Percentiles rank a stretch among this genome's conserved stretches.
Conservation (phyloP, 2,113 vertebrate genomes). For the Lampris incognitus region DNA sequence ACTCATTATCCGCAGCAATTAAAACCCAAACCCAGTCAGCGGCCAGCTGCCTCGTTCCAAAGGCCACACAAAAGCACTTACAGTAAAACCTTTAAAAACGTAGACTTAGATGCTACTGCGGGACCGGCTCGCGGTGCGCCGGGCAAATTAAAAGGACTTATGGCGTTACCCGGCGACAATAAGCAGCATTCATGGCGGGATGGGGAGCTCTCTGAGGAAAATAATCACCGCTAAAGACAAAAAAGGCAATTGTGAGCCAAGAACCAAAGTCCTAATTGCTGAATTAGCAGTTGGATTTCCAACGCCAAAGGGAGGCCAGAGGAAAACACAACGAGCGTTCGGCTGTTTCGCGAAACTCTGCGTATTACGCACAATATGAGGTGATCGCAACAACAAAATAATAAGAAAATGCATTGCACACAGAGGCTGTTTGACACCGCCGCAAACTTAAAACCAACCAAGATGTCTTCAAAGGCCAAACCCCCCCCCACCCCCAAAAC, state of each 20-base stretch:
- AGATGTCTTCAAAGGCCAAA: no score
- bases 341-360: no score
- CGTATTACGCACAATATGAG: no score
- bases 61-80: constrained; percentile 65
- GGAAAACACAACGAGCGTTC: background rate
- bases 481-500: background rate
- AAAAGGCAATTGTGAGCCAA: constrained; percentile 60
- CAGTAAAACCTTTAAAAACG: constrained; percentile 49
- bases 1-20: constrained; percentile 77
- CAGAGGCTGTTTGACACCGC: no score
- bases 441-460: no score
- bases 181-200: constrained; percentile 54
- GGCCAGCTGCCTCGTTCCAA: constrained; percentile 61
- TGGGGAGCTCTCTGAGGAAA: constrained; percentile 30
- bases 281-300: constrained; percentile 22
- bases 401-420: no score
- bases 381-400: no score
- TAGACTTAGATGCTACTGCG: constrained; percentile 50
- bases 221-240: constrained; percentile 49
- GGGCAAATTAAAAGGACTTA: constrained; percentile 74
- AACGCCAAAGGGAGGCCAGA: constrained; percentile 14
- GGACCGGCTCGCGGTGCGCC: constrained; percentile 69
- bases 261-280: constrained; percentile 4
- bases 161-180: constrained; percentile 68
- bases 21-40: constrained; percentile 80